phyloP scores from a whole-genome alignment of 1,140 invertebrate genomes.

The Penaeus indicus region DNA sequence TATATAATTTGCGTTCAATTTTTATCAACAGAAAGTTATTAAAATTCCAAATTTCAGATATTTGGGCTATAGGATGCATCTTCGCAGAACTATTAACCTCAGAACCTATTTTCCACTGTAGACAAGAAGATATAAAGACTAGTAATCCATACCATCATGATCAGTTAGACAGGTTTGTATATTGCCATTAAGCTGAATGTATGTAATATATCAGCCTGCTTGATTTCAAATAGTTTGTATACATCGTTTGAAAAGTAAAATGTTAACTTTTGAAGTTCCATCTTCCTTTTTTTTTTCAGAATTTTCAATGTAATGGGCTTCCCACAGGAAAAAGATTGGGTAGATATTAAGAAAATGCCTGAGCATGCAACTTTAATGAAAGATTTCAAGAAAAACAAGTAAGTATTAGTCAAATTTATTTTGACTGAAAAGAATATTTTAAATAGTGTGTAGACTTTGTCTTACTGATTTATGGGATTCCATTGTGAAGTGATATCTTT shows the following conservation, averaged over 20 bases:
- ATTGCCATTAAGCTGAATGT: not conserved
- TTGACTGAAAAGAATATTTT: slow-evolving; percentile 24
- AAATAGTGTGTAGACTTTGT: no score
- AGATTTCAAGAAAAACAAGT: slow-evolving; percentile 97
- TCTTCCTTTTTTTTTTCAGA: slow-evolving; percentile 70
- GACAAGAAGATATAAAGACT: slow-evolving; percentile 99
- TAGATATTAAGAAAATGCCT: slow-evolving; percentile 99
- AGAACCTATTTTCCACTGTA: slow-evolving; percentile 99
- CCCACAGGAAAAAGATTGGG: slow-evolving; percentile 98
- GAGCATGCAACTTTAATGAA: slow-evolving; percentile 96
- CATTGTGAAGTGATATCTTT: no score
- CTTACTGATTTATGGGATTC: no score
- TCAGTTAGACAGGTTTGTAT: slow-evolving; percentile 83
- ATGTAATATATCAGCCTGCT: no score
- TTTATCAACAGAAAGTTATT: not conserved
- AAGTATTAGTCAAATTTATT: slow-evolving; percentile 69
- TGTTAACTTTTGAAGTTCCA: not conserved
- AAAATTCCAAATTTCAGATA: slow-evolving; percentile 79
- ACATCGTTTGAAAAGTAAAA: no score
- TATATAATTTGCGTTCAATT: not conserved
- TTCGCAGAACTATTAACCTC: slow-evolving; percentile 97
- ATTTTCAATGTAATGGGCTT: slow-evolving; percentile 99
- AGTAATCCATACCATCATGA: slow-evolving; percentile 99
- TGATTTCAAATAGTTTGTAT: no score
- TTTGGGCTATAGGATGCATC: slow-evolving; percentile 99